These are phyloP conservation scores for Drosophila engyochracea DNA, from an alignment of 2,888 invertebrate species.

Conservation along the genomic window DNA sequence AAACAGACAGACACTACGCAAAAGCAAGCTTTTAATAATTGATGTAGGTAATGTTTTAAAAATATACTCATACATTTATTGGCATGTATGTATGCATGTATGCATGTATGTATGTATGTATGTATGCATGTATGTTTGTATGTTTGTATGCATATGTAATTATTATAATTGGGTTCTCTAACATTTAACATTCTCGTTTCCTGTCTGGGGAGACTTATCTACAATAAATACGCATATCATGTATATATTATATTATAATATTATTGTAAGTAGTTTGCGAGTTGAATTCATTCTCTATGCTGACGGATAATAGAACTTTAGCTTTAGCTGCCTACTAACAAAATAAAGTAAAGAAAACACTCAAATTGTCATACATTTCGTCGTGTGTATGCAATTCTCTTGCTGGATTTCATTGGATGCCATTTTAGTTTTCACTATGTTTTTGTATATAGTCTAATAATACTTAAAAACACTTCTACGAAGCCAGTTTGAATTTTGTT, in stretches of 20 bases:
- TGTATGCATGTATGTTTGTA: constrained; percentile 23
- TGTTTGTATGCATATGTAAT: not conserved
- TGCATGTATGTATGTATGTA: not conserved
- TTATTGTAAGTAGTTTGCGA: constrained; percentile 35
- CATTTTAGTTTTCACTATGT: constrained; percentile 42
- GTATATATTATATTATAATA: not conserved
- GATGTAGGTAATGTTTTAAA: constrained; percentile 31
- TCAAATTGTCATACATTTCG: constrained; percentile 18
- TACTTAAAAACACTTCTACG: constrained; percentile 82
- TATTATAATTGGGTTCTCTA: constrained; percentile 36
- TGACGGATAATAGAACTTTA: constrained; percentile 50
- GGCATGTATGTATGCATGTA: constrained; percentile 20
- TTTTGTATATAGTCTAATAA: constrained; percentile 69
- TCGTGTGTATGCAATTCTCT: constrained; percentile 10
- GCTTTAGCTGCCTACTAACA: constrained; percentile 38
- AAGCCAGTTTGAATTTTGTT: constrained; percentile 77
- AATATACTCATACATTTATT: constrained; percentile 32
- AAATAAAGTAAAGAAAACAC: constrained; percentile 8
- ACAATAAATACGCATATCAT: constrained; percentile 16
- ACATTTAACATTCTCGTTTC: constrained; percentile 50
- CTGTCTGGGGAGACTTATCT: constrained; percentile 9
- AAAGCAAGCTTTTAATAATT: constrained; percentile 46
- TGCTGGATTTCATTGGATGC: constrained; percentile 35
- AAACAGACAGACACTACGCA: constrained; percentile 49
- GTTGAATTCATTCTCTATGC: constrained; percentile 30